Evolutionary conservation across 2,113 vertebrate genomes (phyloP).

Genomic region (Corythornis cristatus): DNA sequence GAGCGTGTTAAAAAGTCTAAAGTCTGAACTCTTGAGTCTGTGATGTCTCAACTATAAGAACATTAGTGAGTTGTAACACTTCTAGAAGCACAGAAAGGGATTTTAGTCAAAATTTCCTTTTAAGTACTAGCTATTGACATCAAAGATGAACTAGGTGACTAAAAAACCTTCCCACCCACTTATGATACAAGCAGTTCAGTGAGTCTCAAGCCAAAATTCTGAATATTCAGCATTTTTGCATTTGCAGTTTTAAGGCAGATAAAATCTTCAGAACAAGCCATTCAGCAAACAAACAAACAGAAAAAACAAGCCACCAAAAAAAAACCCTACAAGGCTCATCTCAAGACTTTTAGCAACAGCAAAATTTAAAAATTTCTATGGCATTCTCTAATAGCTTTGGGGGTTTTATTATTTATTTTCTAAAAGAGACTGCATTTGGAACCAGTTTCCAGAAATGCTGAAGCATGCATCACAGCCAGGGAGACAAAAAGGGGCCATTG

Average conservation of each 20-base stretch:
- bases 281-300: background rate
- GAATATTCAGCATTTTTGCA: background rate
- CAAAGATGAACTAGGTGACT: background rate
- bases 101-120: background rate
- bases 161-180: background rate
- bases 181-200: background rate
- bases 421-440: background rate
- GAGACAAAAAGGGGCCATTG: background rate
- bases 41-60: background rate
- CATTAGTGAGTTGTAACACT: background rate
- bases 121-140: background rate
- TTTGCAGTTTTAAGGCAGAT: slow-evolving; percentile 46
- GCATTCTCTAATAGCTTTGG: background rate
- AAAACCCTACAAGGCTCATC: background rate
- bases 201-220: background rate
- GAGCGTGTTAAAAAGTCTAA: background rate
- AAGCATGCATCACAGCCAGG: background rate
- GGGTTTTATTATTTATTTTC: background rate
- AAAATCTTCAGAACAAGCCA: background rate
- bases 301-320: background rate
- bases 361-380: background rate
- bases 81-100: background rate
- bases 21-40: background rate
- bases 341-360: background rate
- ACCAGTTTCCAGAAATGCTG: background rate